Conservation (phyloP, 2,113 vertebrate species). For the Gavialis gangeticus region DNA sequence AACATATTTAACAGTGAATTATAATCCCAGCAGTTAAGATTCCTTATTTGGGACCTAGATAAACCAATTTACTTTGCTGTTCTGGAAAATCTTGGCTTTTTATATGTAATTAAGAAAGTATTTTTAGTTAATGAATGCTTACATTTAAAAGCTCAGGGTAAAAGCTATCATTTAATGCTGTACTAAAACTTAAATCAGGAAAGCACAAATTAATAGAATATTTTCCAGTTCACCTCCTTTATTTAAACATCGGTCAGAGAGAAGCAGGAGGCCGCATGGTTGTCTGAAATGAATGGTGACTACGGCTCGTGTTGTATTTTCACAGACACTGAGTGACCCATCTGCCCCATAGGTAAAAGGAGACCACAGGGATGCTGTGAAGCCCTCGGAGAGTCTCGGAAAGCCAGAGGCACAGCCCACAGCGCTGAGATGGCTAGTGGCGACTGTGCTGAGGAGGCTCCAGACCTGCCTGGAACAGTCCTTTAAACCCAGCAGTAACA, state of each 20-base stretch:
- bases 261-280: no score
- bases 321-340: neutral
- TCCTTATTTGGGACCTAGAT: neutral
- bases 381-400: neutral
- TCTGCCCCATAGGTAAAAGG: neutral
- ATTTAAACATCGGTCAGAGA: no score
- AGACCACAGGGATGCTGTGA: neutral
- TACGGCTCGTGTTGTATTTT: neutral
- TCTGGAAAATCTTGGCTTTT: neutral
- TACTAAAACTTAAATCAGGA: neutral
- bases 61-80: constrained; percentile 5
- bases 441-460: neutral
- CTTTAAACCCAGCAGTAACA: no score
- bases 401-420: neutral
- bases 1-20: neutral
- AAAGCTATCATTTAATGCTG: neutral
- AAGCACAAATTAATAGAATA: neutral
- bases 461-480: neutral
- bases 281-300: neutral
- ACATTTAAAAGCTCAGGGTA: neutral
- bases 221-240: neutral
- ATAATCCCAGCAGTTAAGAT: neutral
- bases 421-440: neutral
- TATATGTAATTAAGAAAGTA: neutral
- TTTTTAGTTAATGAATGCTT: neutral